Evolutionary conservation across 2,888 invertebrate genomes (phyloP).

Genomic region (Caenorhabditis sp.): DNA sequence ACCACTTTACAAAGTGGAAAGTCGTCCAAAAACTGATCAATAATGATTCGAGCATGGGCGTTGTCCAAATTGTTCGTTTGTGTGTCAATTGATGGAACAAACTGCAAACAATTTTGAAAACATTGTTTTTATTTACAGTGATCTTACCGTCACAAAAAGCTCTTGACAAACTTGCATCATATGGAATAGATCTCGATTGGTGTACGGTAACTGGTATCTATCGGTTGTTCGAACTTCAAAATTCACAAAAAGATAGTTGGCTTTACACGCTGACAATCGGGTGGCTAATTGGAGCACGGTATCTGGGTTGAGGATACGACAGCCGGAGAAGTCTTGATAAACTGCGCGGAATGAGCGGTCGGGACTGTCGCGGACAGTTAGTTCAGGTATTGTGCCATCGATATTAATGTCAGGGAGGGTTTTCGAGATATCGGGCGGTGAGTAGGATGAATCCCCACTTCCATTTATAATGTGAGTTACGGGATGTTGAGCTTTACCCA

Average conservation of each 20-base stretch:
- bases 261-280: constrained; percentile 62
- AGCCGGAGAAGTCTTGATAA: constrained; percentile 75
- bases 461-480: neutral
- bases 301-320: constrained; percentile 60
- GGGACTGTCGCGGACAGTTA: constrained; percentile 75
- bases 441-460: neutral
- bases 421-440: constrained; percentile 6
- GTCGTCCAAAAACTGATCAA: constrained; percentile 61
- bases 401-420: constrained; percentile 25
- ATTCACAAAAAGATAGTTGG: constrained; percentile 65
- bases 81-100: constrained; percentile 67
- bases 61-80: constrained; percentile 62
- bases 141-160: constrained; percentile 54
- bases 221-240: constrained; percentile 68
- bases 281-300: constrained; percentile 60
- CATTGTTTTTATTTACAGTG: neutral
- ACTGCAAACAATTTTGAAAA: constrained; percentile 16
- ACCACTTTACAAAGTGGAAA: constrained; percentile 60
- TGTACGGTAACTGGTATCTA: constrained; percentile 65
- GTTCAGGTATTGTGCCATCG: constrained; percentile 41
- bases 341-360: constrained; percentile 75
- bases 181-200: constrained; percentile 64
- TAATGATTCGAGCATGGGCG: constrained; percentile 49
- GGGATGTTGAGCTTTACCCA: neutral
- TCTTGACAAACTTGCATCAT: constrained; percentile 66